phyloP scores from a whole-genome alignment of 2,797 vertebrate genomes.

The Sus cebifrons region DNA sequence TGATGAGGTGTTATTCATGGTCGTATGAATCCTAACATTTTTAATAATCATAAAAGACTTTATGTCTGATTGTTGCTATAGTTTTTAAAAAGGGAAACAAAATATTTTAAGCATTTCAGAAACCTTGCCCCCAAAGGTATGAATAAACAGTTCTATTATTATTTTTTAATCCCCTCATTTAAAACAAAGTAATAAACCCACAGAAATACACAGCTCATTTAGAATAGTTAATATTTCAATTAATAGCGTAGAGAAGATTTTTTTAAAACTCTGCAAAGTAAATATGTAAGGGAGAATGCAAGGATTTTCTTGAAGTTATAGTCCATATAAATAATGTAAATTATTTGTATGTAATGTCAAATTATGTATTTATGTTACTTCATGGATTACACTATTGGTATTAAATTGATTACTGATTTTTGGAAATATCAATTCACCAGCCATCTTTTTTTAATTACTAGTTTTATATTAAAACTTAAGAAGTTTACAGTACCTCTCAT shows the following conservation, averaged over 20 bases:
- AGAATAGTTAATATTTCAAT: neutral
- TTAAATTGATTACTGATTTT: conserved; percentile 27
- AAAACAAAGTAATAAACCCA: conserved; percentile 31
- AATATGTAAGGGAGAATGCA: neutral
- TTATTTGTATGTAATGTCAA: neutral
- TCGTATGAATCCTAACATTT: neutral
- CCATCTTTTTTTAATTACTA: neutral
- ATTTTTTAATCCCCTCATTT: neutral
- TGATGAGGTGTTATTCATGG: neutral
- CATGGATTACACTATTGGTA: neutral
- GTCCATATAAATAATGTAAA: neutral
- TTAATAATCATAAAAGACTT: neutral
- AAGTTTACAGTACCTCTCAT: neutral
- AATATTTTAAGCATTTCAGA: conserved; percentile 25
- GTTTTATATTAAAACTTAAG: conserved; percentile 15
- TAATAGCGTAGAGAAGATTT: neutral
- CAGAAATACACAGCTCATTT: neutral
- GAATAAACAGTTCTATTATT: neutral
- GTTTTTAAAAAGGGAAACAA: neutral
- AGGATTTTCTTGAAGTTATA: neutral
- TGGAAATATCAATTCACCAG: conserved; percentile 33
- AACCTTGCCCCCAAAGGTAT: neutral
- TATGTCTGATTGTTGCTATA: neutral
- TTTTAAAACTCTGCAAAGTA: neutral
- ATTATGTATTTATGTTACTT: neutral